These are phyloP conservation scores for Cenopis cana DNA, from an alignment of 2,888 invertebrate genomes.

Conservation along the genomic window DNA sequence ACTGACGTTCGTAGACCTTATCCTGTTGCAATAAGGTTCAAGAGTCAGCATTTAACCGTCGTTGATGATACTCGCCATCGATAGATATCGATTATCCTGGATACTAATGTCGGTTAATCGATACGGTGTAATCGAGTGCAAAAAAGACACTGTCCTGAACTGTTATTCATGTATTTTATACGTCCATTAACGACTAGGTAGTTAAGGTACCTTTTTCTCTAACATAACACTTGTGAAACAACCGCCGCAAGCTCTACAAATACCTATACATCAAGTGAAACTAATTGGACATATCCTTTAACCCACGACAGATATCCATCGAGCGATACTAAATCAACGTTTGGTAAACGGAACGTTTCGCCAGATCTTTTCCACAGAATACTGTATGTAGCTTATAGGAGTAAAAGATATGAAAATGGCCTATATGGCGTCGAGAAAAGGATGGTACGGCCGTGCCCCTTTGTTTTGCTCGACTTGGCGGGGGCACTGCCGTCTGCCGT, in stretches of 20 bases:
- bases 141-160: background rate
- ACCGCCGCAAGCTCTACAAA: conserved; percentile 1
- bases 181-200: too few relatives aligned
- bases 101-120: conserved; percentile 14
- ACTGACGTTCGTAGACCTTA: background rate
- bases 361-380: background rate
- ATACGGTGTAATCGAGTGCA: background rate
- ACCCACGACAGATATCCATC: conserved; percentile 18
- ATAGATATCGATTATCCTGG: conserved; percentile 44
- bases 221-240: conserved; percentile 9
- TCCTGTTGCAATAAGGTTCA: background rate
- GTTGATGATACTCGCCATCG: conserved; percentile 38
- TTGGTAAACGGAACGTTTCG: conserved; percentile 30
- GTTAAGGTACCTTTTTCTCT: background rate
- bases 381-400: too few relatives aligned
- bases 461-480: too few relatives aligned
- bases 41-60: conserved; percentile 34
- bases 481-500: too few relatives aligned
- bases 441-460: too few relatives aligned
- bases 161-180: too few relatives aligned
- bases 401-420: too few relatives aligned
- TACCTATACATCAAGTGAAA: conserved; percentile 20
- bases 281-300: conserved; percentile 34
- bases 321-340: conserved; percentile 30
- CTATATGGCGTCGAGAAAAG: too few relatives aligned